Conservation (phyloP, 2,797 vertebrate genomes). For the Octomys mimax region DNA sequence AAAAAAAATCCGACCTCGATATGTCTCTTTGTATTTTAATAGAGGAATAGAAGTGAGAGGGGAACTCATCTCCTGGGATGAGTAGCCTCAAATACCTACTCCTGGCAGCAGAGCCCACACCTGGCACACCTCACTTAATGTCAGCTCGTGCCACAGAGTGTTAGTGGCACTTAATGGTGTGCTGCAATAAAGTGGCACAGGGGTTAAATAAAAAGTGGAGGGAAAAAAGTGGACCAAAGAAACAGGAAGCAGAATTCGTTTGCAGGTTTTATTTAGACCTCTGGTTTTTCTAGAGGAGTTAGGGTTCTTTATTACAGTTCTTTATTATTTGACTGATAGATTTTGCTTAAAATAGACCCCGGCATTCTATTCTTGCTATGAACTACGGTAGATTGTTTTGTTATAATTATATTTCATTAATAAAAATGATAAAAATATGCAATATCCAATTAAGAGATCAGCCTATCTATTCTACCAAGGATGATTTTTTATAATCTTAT, state of each 20-base stretch:
- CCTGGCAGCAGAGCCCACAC: background rate
- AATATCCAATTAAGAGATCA: conserved; percentile 76
- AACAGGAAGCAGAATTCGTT: conserved; percentile 29
- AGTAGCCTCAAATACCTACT: background rate
- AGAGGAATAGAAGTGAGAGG: background rate
- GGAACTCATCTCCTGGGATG: background rate
- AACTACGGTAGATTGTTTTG: conserved; percentile 63
- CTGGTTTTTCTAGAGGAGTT: conserved; percentile 68
- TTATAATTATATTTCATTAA: conserved; percentile 81
- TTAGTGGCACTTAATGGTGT: conserved; percentile 18
- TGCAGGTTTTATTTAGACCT: conserved; percentile 60
- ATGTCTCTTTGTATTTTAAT: conserved; percentile 43
- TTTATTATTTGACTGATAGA: conserved; percentile 74
- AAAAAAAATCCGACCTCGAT: background rate
- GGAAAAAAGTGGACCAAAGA: conserved; percentile 54
- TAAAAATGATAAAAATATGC: conserved; percentile 80
- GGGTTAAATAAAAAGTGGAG: conserved; percentile 47
- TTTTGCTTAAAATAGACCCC: conserved; percentile 78
- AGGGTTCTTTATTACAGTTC: conserved; percentile 54
- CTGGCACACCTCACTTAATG: conserved; percentile 14
- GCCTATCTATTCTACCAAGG: conserved; percentile 57
- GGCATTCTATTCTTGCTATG: conserved; percentile 72
- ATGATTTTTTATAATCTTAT: conserved; percentile 49
- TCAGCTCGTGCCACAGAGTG: conserved; percentile 56
- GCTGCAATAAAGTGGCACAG: conserved; percentile 19